Evolutionary conservation across 2,888 invertebrate species (phyloP).

Genomic region (Lasius fuliginosus): DNA sequence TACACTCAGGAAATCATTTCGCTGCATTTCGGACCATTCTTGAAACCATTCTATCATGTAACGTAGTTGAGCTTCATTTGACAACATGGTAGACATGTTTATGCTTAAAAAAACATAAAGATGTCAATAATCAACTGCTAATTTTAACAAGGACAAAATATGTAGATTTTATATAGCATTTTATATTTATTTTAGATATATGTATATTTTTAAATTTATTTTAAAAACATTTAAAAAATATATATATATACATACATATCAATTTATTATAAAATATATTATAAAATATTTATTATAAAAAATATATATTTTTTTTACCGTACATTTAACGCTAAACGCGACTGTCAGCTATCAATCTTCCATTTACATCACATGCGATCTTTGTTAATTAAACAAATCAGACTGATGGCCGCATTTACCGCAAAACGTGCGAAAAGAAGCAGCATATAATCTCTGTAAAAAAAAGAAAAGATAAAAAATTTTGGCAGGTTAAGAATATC

Average conservation of each 20-base stretch:
- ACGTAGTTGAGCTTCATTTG: conserved; percentile 92
- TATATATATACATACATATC: background rate
- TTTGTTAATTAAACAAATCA: background rate
- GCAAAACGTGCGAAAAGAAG: background rate
- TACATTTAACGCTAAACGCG: background rate
- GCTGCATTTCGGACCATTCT: conserved; percentile 96
- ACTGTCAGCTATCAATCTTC: background rate
- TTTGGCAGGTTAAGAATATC: conserved; percentile 13
- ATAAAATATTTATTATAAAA: background rate
- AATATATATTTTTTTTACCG: background rate
- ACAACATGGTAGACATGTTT: conserved; percentile 86
- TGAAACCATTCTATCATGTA: conserved; percentile 95
- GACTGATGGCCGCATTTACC: background rate
- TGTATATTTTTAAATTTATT: too few relatives aligned
- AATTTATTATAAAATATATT: too few relatives aligned
- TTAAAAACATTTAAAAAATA: background rate
- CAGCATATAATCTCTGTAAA: too few relatives aligned
- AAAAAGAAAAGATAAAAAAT: background rate
- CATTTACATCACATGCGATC: background rate
- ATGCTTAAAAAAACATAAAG: conserved; percentile 68
- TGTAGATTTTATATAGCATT: background rate
- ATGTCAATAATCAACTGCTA: conserved; percentile 15
- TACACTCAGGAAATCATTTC: conserved; percentile 93
- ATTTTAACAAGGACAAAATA: background rate
- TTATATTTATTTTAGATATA: background rate